Percentiles rank a stretch among this genome's conserved stretches.
Evolutionary conservation across 2,888 invertebrate genomes (phyloP).

Genomic region (Drosophila meridiana): DNA sequence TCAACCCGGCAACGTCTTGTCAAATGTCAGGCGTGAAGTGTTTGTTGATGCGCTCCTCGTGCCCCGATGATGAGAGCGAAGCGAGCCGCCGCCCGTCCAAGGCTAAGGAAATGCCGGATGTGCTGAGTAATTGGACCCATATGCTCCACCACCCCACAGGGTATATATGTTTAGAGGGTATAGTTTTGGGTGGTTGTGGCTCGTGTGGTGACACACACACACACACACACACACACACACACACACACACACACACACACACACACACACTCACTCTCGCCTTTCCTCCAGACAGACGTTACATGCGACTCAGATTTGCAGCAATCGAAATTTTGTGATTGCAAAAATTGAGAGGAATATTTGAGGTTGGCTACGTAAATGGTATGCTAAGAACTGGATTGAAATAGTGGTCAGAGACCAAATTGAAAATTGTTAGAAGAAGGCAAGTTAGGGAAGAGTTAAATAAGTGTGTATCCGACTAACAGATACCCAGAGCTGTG

Average conservation of each 20-base stretch:
- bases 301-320: slow-evolving; percentile 7
- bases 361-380: neutral
- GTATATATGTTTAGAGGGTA: neutral
- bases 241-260: slow-evolving; percentile 13
- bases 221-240: slow-evolving; percentile 9
- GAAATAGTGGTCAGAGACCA: neutral
- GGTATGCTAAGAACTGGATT: neutral
- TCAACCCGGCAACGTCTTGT: slow-evolving; percentile 53
- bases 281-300: neutral
- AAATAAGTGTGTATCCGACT: neutral
- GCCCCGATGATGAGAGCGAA: slow-evolving; percentile 24
- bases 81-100: slow-evolving; percentile 2
- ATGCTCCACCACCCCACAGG: slow-evolving; percentile 47
- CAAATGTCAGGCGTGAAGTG: slow-evolving; percentile 80
- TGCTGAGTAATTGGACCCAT: slow-evolving; percentile 79
- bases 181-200: slow-evolving; percentile 30
- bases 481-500: neutral
- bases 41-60: slow-evolving; percentile 72
- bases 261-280: neutral
- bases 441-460: neutral
- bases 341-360: slow-evolving; percentile 2
- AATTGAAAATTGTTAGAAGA: neutral
- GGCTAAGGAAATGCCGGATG: slow-evolving; percentile 61
- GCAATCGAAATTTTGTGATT: slow-evolving; percentile 5
- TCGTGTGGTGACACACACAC: slow-evolving; percentile 25